These are phyloP conservation scores for Formica aserva DNA, from an alignment of 2,888 invertebrate species.

Conservation along the genomic window DNA sequence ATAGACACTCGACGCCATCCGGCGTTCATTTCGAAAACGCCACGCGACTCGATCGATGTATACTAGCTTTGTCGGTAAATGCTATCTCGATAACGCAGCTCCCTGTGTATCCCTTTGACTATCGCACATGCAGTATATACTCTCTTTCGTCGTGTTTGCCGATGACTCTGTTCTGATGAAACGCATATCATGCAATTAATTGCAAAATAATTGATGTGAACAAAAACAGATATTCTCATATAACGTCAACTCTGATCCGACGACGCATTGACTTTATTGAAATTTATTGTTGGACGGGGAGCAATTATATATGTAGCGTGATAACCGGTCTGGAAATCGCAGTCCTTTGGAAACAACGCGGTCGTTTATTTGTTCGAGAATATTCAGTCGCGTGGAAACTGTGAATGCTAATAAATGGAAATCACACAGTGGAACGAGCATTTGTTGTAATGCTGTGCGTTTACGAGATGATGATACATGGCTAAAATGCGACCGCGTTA, in stretches of 20 bases:
- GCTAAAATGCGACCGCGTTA: neutral
- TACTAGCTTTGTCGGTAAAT: slow-evolving; percentile 16
- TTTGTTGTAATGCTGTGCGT: neutral
- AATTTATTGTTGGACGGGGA: neutral
- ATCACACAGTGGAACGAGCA: neutral
- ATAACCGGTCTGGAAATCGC: neutral
- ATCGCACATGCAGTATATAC: neutral
- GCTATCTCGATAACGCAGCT: slow-evolving; percentile 59
- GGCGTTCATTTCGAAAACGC: neutral
- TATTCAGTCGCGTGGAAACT: slow-evolving; percentile 1
- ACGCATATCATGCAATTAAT: neutral
- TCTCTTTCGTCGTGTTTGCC: neutral
- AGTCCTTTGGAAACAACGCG: slow-evolving; percentile 7
- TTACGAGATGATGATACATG: neutral
- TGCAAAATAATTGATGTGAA: neutral
- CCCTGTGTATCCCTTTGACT: neutral
- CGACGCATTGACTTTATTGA: neutral
- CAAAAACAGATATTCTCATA: neutral
- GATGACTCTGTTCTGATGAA: neutral
- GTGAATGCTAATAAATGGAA: slow-evolving; percentile 12
- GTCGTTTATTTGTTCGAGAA: slow-evolving; percentile 23
- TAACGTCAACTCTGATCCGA: neutral
- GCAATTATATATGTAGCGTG: neutral
- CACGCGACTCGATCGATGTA: neutral
- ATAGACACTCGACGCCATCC: slow-evolving; percentile 58